Conservation (phyloP, 2,797 vertebrate genomes). For the Gymnoscopelus braueri region DNA sequence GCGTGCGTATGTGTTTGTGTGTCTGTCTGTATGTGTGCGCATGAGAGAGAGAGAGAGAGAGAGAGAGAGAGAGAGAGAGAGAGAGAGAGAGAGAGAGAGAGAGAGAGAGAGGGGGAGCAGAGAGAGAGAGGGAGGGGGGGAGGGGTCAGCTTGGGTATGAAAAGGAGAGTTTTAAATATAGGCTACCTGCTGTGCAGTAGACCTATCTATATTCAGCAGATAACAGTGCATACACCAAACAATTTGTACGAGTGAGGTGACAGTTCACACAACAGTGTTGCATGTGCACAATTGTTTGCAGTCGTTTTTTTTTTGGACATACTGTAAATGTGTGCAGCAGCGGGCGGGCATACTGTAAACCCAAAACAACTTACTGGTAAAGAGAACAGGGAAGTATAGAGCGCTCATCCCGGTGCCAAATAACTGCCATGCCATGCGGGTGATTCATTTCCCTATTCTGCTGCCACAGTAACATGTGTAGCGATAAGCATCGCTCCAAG, state of each 20-base stretch:
- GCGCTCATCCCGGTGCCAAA: conserved; percentile 15
- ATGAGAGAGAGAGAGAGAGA: background rate
- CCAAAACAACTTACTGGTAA: conserved; percentile 48
- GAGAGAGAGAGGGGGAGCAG: no score
- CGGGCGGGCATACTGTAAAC: conserved; percentile 25
- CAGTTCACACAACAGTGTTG: conserved; percentile 21
- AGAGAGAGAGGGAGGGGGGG: no score
- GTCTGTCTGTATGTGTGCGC: background rate
- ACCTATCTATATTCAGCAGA: no score
- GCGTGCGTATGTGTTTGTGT: background rate
- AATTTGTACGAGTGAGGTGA: background rate
- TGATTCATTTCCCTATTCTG: conserved; percentile 76
- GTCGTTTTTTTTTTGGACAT: conserved; percentile 18
- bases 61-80: background rate
- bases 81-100: no score
- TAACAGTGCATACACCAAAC: no score
- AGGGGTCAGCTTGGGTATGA: no score
- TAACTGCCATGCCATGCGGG: conserved; percentile 71
- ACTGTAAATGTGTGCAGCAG: conserved; percentile 17
- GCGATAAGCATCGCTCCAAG: conserved; percentile 70
- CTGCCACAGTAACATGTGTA: conserved; percentile 33
- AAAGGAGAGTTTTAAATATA: no score
- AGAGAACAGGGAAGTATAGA: conserved; percentile 71
- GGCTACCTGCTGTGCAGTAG: no score
- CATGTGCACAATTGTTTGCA: conserved; percentile 8